These are phyloP conservation scores for Phoebastria nigripes DNA, from an alignment of 2,797 vertebrate genomes.

Conservation along the genomic window DNA sequence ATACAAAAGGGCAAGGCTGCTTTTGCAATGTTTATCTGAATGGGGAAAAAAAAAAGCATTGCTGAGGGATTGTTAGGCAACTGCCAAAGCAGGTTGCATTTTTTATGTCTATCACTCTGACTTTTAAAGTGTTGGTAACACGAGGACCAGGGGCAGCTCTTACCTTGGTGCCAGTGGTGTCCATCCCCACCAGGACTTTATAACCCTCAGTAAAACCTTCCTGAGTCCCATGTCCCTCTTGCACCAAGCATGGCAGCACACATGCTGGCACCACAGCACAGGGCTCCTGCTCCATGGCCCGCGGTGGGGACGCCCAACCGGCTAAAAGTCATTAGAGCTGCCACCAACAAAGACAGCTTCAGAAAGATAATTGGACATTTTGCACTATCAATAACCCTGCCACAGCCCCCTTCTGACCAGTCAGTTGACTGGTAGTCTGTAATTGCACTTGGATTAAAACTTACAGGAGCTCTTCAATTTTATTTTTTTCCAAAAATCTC, in stretches of 20 bases:
- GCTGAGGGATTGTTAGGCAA: neutral
- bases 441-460: neutral
- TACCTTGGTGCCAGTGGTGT: neutral
- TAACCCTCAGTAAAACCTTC: neutral
- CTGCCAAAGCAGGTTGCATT: neutral
- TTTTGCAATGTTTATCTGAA: neutral
- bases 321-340: neutral
- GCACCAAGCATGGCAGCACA: neutral
- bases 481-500: neutral
- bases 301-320: rapidly evolving
- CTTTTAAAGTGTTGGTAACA: neutral
- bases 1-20: neutral
- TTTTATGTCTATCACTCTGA: neutral
- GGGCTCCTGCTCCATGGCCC: rapidly evolving
- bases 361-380: neutral
- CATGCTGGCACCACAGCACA: neutral
- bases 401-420: neutral
- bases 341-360: neutral
- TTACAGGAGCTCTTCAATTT: neutral
- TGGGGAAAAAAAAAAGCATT: neutral
- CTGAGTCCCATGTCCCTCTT: neutral
- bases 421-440: neutral
- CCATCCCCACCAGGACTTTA: neutral
- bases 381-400: neutral
- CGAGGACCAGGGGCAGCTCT: neutral